Evolutionary conservation across 2,888 invertebrate genomes (phyloP), one percentile per base, ranked within the genome.

Genomic region (Pristionchus arcanus): DNA sequence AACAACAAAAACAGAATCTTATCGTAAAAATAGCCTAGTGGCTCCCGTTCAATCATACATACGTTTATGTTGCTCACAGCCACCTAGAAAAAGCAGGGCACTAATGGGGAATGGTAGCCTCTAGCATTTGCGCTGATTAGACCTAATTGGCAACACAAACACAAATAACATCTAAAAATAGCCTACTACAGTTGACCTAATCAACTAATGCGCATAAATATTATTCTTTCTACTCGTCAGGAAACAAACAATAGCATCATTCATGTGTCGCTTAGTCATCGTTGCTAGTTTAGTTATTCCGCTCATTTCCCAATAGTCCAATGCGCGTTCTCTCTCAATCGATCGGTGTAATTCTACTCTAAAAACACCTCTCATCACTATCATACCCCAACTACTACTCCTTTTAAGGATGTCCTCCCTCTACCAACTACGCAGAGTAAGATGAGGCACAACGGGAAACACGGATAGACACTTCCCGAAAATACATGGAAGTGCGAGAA

Each of bases 171-270:
- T 28, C 66, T 66, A 66, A 28, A 66, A 28, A n/a, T 28, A n/a
- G 66, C 28, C 28, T 0, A n/a, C n/a, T 66, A 13, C 28, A 66
- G 13, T 66, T 15, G 66, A 25, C 19, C 66, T 28, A n/a, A n/a
- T 25, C 66, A 28, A 21, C 13, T 66, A n/a, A 66, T 28, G 2
- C 21, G 77, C 77, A 37, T 42, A 66, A 66, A 66, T 66, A 66
- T 66, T 66, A 66, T 66, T 9, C 9, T 28, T 66, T 13, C 66
- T n/a, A 59, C 59, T 59, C 59, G 66, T 7, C 28, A 13, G 9
- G 71, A 68, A 68, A 19, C 71, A 71, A 71, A 71, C 71, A 71
- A 5, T 71, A 71, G 25, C 71, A 71, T 71, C 71, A 71, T 71
- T 34, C 71, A 71, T 71, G 15, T 13, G n/a, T 2, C 34, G 34